Evolutionary conservation across 2,113 vertebrate genomes (phyloP), one percentile per base, ranked within the genome.

Genomic region (Psittacus erithacus): DNA sequence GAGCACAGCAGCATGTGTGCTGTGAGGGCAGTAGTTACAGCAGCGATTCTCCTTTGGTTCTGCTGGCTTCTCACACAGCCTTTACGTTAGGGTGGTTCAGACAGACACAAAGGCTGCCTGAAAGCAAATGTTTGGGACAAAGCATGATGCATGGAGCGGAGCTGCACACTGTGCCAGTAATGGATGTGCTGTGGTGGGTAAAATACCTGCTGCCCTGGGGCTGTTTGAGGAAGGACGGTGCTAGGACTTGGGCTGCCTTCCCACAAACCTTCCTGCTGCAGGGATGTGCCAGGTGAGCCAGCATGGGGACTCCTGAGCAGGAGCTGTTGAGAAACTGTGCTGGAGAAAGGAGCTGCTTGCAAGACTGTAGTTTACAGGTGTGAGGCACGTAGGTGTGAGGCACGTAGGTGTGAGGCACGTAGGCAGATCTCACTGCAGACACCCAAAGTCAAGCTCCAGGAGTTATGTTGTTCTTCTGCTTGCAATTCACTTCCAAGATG

Each of bases 61-160:
- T 11, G 2, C 41, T 31, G 76, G 38, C 23, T 47, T 59, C 35
- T 69, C n/a, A 27, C 31, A 6, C 2, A 70, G 41, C 60, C 49
- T 23, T 35, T 6, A 2, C 0, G 0, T 24, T 3, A 11, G 29
- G 8, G 31, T 13, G 29, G 43, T 33, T 60, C 27, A 65, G 50
- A 28, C 33, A 29, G 46, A 49, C 60, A 75, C 7, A 8, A 35
- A 52, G 24, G 38, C 81, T 47, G 69, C 85, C 69, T 6, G 27
- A 13, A 11, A 35, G 35, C 70, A 28, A 18, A 39, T 1, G 2
- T 24, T 6, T 6, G 74, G 69, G 33, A 5, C 33, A 20, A 65
- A 33, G 68, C 57, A 2, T 11, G 35, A 23, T 1, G 5, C 3
- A 0, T 0, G 20, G 28, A 33, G 41, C 0, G 1, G 15, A 68